These are phyloP conservation scores for Phrynosoma blainvillii DNA, from an alignment of 2,113 vertebrate species.

Conservation along the genomic window DNA sequence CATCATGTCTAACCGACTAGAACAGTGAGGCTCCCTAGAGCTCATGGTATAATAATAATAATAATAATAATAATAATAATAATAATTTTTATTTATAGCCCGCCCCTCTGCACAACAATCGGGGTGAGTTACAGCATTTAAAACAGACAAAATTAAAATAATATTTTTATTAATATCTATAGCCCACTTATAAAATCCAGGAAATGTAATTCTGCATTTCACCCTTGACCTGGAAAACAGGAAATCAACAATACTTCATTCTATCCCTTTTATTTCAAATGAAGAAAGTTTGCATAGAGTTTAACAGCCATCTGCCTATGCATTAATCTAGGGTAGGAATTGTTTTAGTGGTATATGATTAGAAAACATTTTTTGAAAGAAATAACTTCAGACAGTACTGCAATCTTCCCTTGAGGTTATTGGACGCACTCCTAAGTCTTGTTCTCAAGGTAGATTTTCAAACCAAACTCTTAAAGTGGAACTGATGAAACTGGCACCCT, in stretches of 20 bases:
- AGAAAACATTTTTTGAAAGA: background rate
- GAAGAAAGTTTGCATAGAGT: background rate
- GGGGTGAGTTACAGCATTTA: no score
- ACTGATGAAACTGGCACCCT: background rate
- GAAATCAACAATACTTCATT: background rate
- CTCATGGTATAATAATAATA: no score
- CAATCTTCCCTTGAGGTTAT: background rate
- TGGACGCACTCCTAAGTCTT: background rate
- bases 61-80: no score
- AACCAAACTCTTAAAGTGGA: background rate
- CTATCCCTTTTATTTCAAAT: background rate
- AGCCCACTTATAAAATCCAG: background rate
- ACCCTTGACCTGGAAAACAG: background rate
- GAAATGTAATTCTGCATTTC: background rate
- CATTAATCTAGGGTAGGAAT: background rate
- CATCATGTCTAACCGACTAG: no score
- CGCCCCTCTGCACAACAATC: no score
- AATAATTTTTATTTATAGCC: no score
- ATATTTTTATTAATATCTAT: background rate
- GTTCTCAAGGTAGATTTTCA: background rate
- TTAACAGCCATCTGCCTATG: background rate
- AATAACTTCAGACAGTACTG: background rate
- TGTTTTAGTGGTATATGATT: background rate
- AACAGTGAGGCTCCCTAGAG: background rate
- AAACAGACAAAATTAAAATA: no score